Base-by-base conservation (phyloP, 2,113 vertebrate species). In the Rynchops niger region DNA sequence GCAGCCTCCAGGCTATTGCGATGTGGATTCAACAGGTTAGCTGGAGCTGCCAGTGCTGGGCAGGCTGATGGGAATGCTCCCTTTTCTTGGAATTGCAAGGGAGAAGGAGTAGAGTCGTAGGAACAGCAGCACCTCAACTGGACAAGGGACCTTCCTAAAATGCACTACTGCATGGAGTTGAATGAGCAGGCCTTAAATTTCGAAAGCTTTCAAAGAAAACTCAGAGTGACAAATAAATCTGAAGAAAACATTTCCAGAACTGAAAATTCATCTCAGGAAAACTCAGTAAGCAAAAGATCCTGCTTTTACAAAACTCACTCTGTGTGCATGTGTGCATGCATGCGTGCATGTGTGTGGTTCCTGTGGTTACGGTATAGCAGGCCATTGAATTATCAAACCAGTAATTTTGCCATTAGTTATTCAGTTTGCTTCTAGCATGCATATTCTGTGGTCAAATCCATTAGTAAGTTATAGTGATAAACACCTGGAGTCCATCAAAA, bases 401-500 rank as follows among this genome's bases (percentile, higher is more conserved):
- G 74, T 85, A 97, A 97, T 97, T 97, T 97, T 94, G 80, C 91
- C 95, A 96, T 98, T 98, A 97, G 79, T 92, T 97, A 97, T 97
- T 93, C 87, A 93, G 96, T 95, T 98, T 97, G 76, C 94, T 95
- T 94, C 97, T 98, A 97, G 95, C 84, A 74, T 92, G 63, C 66
- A 86, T 96, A 95, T 97, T 96, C 97, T 95, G 98, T 65, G 96
- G 98, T 98, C 96, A 97, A 97, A 98, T 97, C 97, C 96, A 98
- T 98, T 98, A 98, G 98, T 97, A 97, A 98, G 96, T 97, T 97
- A 95, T 27, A 97, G 95, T 91, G 98, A 98, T 98, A 98, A 99
- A 98, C 98, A 98, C 98, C 98, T 98, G 98, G 98, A 98, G 97
- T 97, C 98, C 96, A 98, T 98, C 98, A 98, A 98, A 98, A 97